Evolutionary conservation across 2,113 vertebrate genomes (phyloP).

Genomic region (Eclectus roratus): DNA sequence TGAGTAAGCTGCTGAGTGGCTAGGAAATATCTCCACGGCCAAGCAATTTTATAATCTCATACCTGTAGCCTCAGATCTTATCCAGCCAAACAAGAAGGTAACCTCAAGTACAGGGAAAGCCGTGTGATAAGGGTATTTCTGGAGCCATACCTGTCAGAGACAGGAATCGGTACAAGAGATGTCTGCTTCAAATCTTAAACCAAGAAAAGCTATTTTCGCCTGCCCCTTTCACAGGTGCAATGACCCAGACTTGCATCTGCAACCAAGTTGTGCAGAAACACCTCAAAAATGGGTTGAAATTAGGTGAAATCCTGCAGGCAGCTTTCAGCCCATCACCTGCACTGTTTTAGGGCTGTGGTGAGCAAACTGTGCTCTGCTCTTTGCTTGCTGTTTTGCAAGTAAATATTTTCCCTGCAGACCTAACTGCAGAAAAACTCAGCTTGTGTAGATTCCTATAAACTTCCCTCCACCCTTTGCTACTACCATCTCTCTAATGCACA

Average conservation of each 20-base stretch:
- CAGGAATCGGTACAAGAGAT: background rate
- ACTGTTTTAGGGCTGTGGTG: accelerated
- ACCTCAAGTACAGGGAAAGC: background rate
- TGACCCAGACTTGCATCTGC: accelerated
- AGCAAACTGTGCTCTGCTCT: background rate
- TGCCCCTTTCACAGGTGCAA: accelerated
- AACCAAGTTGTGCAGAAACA: background rate
- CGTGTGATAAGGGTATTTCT: background rate
- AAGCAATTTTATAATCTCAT: background rate
- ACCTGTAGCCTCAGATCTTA: background rate
- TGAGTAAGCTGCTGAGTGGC: background rate
- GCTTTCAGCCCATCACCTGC: too few relatives aligned
- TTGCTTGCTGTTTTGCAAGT: background rate
- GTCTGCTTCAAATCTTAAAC: background rate
- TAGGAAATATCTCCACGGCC: background rate
- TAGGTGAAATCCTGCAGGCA: accelerated
- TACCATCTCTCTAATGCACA: too few relatives aligned
- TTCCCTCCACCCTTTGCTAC: background rate
- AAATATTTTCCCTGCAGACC: background rate
- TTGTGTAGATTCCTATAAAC: accelerated
- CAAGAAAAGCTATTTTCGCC: background rate
- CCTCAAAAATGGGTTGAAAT: background rate
- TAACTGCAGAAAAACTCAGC: background rate
- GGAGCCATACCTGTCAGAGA: background rate
- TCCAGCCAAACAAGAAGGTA: background rate